Conservation (phyloP, 2,113 vertebrate genomes). For the Stomatorhinus ivindoensis region DNA sequence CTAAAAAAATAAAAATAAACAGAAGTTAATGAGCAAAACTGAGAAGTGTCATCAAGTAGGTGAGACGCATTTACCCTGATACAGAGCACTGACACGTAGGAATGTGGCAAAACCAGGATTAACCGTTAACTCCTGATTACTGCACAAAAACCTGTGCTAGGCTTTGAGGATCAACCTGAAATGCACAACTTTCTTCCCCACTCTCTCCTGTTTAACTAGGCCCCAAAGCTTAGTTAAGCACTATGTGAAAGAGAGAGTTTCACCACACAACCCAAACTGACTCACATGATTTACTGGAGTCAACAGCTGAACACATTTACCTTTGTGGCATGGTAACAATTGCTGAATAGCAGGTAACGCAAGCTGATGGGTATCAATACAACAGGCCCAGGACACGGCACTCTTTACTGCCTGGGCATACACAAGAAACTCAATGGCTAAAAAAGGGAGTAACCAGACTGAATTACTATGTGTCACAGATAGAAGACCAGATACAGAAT, state of each 20-base stretch:
- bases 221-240: not conserved
- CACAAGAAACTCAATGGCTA: not conserved
- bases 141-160: not conserved
- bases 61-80: not conserved
- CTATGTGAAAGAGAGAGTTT: not conserved
- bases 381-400: not conserved
- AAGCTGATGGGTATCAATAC: not conserved
- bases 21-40: not conserved
- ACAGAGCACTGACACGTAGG: not conserved
- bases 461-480: not conserved
- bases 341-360: not conserved
- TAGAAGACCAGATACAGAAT: not conserved
- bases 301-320: not conserved
- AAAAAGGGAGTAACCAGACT: not conserved
- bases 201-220: not conserved
- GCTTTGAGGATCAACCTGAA: not conserved
- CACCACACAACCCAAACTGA: not conserved
- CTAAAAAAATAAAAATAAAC: not conserved
- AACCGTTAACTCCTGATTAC: not conserved
- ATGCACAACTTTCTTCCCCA: not conserved
- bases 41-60: not conserved
- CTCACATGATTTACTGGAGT: not conserved
- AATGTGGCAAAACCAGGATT: not conserved
- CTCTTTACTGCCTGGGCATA: not conserved
- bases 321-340: not conserved